Evolutionary conservation across 2,797 vertebrate genomes (phyloP), one percentile per base, ranked within the genome.

Genomic region (Falco novaeseelandiae): DNA sequence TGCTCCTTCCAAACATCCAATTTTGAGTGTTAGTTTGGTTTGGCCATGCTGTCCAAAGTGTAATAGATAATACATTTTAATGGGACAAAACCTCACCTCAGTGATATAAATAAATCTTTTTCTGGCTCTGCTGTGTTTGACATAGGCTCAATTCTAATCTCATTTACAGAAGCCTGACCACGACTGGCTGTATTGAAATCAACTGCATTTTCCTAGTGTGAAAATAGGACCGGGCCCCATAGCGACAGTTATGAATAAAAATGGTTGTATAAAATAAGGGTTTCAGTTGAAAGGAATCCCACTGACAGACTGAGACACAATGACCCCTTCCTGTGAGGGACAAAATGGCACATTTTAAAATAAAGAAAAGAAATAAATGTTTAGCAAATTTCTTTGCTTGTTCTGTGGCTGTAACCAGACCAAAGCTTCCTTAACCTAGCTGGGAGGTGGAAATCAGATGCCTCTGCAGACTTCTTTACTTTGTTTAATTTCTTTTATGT

Each of bases 101-200:
- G n/a, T 89, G 67, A 84, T 49, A 91, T 51, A 92, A 92, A 96
- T 91, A 94, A 95, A 93, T 94, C 88, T 94, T 93, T 89, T 93
- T 66, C 86, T 90, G 92, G 73, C 88, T 92, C 67, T 83, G 12
- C 48, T 73, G 14, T 97, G 86, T 94, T 94, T 93, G 93, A 90
- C 93, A 87, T 52, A 90, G 86, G 74, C 83, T 97, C 95, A 96
- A 94, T 97, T 95, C 88, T 97, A 93, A 97, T 96, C 93, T 92
- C 78, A 93, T 96, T 97, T 96, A 65, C 74, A 83, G 61, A 94
- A 90, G 40, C 61, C 86, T 95, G 92, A 92, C 91, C 74, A 93
- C 2, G 3, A 94, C 78, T 80, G 65, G 25, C 67, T 92, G 55
- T 66, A 96, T 74, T 83, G 90, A 90, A 95, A 97, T 90, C 2